Percentiles rank a stretch among this genome's conserved stretches.
phyloP scores from a whole-genome alignment of 1,140 invertebrate genomes.

The Teleopsis dalmanni region DNA sequence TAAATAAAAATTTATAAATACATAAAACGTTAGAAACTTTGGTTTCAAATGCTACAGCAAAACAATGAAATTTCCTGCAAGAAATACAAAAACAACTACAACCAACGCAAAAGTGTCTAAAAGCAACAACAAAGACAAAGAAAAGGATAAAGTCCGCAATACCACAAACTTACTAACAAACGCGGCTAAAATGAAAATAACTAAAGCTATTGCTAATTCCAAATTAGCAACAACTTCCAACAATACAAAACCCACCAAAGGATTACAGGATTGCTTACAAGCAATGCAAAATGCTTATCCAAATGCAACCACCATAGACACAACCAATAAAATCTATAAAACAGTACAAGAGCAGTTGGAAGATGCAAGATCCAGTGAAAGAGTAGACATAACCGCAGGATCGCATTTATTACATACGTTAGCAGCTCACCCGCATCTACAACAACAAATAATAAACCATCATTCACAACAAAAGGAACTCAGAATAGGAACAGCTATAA shows the following conservation, averaged over 20 bases:
- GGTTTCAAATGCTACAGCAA: background rate
- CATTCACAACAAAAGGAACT: background rate
- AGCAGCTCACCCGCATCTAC: background rate
- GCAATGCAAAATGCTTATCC: too few relatives aligned
- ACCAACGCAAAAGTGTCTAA: background rate
- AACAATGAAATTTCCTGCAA: constrained; percentile 7
- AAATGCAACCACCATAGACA: too few relatives aligned
- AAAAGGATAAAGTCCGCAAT: constrained; percentile 1
- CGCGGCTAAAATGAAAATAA: constrained; percentile 37
- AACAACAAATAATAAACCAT: constrained; percentile 11
- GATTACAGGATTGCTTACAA: background rate
- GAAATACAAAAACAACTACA: constrained; percentile 18
- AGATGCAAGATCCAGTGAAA: too few relatives aligned
- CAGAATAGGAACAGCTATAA: background rate
- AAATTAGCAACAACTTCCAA: constrained; percentile 13
- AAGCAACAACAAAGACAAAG: constrained; percentile 21
- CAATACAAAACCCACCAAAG: background rate
- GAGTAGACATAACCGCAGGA: too few relatives aligned
- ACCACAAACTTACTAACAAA: constrained; percentile 22
- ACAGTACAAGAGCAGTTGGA: too few relatives aligned
- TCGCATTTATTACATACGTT: too few relatives aligned
- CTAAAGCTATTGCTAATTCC: constrained; percentile 26
- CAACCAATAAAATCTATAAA: too few relatives aligned
- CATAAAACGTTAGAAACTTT: background rate
- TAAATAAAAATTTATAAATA: background rate